phyloP scores from a whole-genome alignment of 2,113 vertebrate genomes.

The Tretioscincus oriximinensis region DNA sequence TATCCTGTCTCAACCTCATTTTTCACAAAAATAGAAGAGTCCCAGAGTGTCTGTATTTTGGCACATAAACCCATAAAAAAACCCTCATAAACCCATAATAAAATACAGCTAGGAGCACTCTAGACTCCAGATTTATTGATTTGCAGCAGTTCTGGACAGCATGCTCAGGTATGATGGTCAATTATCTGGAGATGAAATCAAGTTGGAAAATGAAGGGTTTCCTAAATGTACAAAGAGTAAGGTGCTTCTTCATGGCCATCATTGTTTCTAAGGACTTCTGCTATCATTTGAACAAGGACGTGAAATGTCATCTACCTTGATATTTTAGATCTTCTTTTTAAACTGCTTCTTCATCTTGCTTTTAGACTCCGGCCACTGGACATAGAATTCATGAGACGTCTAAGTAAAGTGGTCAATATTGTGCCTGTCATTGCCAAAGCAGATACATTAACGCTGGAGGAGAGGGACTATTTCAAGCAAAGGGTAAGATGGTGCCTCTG shows the following conservation, averaged over 20 bases:
- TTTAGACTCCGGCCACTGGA: conserved; percentile 90
- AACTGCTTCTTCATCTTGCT: not conserved
- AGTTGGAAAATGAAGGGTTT: not conserved
- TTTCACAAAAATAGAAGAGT: accelerated
- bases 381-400: conserved; percentile 96
- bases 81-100: too few species aligned
- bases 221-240: not conserved
- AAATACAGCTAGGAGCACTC: not conserved
- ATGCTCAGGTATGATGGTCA: too few species aligned
- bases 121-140: accelerated
- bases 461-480: conserved; percentile 92
- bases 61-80: too few species aligned
- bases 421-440: conserved; percentile 96
- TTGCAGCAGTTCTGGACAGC: too few species aligned
- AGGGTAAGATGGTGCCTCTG: conserved; percentile 71
- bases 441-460: conserved; percentile 94
- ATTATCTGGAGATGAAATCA: too few species aligned
- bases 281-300: not conserved
- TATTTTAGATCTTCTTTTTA: not conserved
- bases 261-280: not conserved
- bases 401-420: conserved; percentile 98
- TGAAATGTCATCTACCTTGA: not conserved
- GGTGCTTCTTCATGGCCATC: not conserved
- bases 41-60: not conserved
- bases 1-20: not conserved